A percentile compares a stretch with the other conserved stretches of the same genome.
Evolutionary conservation across 2,888 invertebrate species (phyloP).

Genomic region (Nephrotoma appendiculata): DNA sequence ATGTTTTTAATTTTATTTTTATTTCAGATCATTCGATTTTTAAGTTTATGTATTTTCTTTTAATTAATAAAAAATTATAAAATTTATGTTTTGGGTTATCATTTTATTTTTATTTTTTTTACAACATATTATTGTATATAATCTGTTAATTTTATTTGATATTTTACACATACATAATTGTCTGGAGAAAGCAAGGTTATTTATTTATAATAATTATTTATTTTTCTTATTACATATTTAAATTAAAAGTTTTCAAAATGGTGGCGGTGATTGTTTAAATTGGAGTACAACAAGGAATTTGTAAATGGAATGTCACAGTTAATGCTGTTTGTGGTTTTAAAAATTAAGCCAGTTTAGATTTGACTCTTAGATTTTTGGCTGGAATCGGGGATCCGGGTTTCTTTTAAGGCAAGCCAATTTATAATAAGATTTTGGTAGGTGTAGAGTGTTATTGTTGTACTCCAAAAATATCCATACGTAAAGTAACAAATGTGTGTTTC

Average conservation of each 20-base stretch:
- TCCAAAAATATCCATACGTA: too few relatives aligned
- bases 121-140: background rate
- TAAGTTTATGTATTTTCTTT: background rate
- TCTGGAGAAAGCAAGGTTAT: background rate
- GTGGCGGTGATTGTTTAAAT: background rate
- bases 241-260: background rate
- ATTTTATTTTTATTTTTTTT: background rate
- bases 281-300: too few relatives aligned
- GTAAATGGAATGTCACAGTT: background rate
- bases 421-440: too few relatives aligned
- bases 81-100: background rate
- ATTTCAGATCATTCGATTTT: background rate
- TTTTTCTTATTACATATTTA: background rate
- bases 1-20: background rate
- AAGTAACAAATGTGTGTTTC: too few relatives aligned
- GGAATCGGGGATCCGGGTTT: too few relatives aligned
- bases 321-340: background rate
- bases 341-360: too few relatives aligned
- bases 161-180: background rate
- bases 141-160: background rate
- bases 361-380: too few relatives aligned
- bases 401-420: too few relatives aligned
- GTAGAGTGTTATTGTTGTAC: too few relatives aligned
- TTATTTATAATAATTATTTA: background rate
- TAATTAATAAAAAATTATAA: background rate